Conservation (phyloP, 1,140 invertebrate genomes). For the Lineus longissimus region DNA sequence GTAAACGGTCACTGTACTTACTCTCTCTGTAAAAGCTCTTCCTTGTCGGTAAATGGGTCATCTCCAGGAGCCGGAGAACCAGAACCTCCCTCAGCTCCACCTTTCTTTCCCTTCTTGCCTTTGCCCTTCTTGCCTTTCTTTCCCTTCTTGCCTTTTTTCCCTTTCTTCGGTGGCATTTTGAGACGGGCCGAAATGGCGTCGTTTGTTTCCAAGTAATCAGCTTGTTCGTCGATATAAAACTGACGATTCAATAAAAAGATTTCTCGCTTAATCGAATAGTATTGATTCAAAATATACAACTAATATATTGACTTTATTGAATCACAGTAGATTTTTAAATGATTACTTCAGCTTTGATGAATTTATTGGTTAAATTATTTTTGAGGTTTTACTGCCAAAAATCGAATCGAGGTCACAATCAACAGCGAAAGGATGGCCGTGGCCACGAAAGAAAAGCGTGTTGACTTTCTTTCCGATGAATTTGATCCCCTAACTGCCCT, state of each 20-base stretch:
- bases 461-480: constrained; percentile 23
- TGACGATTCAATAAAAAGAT: too few relatives aligned
- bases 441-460: constrained; percentile 22
- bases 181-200: constrained; percentile 16
- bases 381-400: too few relatives aligned
- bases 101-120: constrained; percentile 27
- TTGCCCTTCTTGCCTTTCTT: constrained; percentile 27
- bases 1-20: too few relatives aligned
- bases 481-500: constrained; percentile 30
- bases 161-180: constrained; percentile 47
- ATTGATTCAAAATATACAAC: too few relatives aligned
- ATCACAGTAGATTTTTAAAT: too few relatives aligned
- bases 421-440: constrained; percentile 28
- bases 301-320: too few relatives aligned
- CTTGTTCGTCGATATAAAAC: too few relatives aligned
- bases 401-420: too few relatives aligned
- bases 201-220: constrained; percentile 4
- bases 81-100: constrained; percentile 18
- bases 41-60: constrained; percentile 35
- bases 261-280: too few relatives aligned
- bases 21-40: constrained; percentile 44
- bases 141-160: constrained; percentile 36
- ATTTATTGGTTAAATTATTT: too few relatives aligned
- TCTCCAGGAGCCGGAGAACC: constrained; percentile 22
- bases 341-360: too few relatives aligned